Evolutionary conservation across 2,797 vertebrate species (phyloP).

Genomic region (Florisuga fusca): DNA sequence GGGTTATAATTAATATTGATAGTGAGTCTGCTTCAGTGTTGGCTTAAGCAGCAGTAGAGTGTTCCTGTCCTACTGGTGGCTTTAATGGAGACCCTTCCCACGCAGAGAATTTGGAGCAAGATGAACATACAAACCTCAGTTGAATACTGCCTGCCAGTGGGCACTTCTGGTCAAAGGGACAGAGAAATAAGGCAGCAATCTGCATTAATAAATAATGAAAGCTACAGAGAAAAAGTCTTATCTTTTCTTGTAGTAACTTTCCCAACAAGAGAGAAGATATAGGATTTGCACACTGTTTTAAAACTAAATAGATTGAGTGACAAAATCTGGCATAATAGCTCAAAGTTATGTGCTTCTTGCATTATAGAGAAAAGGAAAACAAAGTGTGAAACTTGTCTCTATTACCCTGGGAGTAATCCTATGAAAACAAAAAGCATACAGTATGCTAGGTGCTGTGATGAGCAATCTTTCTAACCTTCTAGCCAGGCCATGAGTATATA

Average conservation of each 20-base stretch:
- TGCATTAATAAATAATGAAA: background rate
- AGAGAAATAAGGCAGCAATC: background rate
- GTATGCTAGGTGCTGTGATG: background rate
- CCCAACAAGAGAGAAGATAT: background rate
- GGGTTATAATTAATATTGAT: background rate
- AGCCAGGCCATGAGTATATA: background rate
- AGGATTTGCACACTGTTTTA: background rate
- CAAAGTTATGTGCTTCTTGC: background rate
- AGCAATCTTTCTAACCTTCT: background rate
- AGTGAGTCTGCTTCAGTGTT: background rate
- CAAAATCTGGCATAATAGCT: background rate
- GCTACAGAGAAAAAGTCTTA: background rate
- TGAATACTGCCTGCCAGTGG: background rate
- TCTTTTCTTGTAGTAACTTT: background rate
- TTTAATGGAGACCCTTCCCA: background rate
- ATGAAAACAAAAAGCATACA: background rate
- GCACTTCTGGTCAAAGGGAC: background rate
- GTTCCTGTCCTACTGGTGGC: background rate
- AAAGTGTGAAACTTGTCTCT: background rate
- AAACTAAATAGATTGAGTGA: background rate
- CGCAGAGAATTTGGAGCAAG: background rate
- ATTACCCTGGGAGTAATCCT: background rate
- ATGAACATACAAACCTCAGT: background rate
- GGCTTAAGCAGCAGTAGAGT: background rate
- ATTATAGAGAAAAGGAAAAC: background rate